Percentiles rank a stretch among this genome's conserved stretches.
These are phyloP conservation scores for Lipophrys pholis DNA, from an alignment of 2,113 vertebrate genomes.

Conservation along the genomic window DNA sequence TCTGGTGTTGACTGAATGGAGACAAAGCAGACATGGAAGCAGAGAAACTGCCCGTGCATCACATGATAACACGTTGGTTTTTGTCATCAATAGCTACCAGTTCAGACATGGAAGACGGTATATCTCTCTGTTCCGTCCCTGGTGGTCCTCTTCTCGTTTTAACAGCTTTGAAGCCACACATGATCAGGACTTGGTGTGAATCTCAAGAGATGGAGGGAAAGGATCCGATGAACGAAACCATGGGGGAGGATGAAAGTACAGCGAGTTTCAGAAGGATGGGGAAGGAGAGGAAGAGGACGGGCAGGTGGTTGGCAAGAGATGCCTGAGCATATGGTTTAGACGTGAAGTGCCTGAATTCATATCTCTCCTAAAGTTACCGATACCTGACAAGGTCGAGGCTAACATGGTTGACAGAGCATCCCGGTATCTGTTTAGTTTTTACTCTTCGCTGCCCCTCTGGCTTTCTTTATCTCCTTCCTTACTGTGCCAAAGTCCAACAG, in stretches of 20 bases:
- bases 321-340: conserved; percentile 22
- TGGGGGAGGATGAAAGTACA: conserved; percentile 54
- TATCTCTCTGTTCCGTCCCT: conserved; percentile 1
- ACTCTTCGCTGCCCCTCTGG: background rate
- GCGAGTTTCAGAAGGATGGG: conserved; percentile 15
- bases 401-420: conserved; percentile 14
- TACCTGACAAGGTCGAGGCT: conserved; percentile 50
- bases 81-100: too few relatives aligned
- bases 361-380: conserved; percentile 9
- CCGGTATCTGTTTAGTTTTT: conserved; percentile 1
- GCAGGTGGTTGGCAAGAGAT: conserved; percentile 30
- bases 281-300: background rate
- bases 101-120: too few relatives aligned
- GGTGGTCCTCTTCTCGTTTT: conserved; percentile 2
- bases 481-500: conserved; percentile 3
- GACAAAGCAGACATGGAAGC: too few relatives aligned
- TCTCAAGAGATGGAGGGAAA: conserved; percentile 38
- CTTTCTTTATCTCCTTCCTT: background rate
- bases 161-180: conserved; percentile 55
- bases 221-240: conserved; percentile 30
- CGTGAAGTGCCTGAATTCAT: conserved; percentile 18
- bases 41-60: too few relatives aligned
- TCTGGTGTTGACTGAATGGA: background rate
- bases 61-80: too few relatives aligned
- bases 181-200: conserved; percentile 23